Evolutionary conservation across 2,888 invertebrate species (phyloP).

Genomic region (Scaptodrosophila latifasciaeformis): DNA sequence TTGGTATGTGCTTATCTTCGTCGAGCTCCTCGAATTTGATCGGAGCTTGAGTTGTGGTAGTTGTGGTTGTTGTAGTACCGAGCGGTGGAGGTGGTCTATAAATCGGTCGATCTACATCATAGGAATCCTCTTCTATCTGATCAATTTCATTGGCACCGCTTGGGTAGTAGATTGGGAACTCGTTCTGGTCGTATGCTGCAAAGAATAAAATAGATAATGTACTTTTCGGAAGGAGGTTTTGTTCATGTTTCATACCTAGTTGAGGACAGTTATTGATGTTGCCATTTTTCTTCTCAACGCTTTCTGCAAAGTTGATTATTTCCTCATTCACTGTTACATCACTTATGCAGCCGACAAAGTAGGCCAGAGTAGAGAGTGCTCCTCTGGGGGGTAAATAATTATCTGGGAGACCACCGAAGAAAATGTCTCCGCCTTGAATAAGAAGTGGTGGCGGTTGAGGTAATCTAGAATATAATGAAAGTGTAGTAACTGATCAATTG

Average conservation of each 20-base stretch:
- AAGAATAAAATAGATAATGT: too few relatives aligned
- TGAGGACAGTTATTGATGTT: slow-evolving; percentile 79
- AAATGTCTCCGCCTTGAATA: slow-evolving; percentile 83
- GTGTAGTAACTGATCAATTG: neutral
- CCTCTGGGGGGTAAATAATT: slow-evolving; percentile 77
- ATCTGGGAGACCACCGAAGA: slow-evolving; percentile 89
- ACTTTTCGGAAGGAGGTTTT: neutral
- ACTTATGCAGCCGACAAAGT: slow-evolving; percentile 93
- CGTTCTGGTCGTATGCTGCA: slow-evolving; percentile 66
- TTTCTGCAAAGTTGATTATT: slow-evolving; percentile 85
- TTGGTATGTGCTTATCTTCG: slow-evolving; percentile 21
- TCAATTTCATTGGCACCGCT: slow-evolving; percentile 53
- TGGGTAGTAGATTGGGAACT: slow-evolving; percentile 66
- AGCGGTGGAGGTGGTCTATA: slow-evolving; percentile 60
- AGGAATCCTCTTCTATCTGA: slow-evolving; percentile 22
- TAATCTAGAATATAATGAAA: slow-evolving; percentile 72
- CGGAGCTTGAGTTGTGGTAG: slow-evolving; percentile 46
- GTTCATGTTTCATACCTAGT: slow-evolving; percentile 62
- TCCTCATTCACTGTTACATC: slow-evolving; percentile 92
- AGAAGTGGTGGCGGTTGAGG: slow-evolving; percentile 79
- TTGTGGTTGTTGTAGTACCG: slow-evolving; percentile 53
- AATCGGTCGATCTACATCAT: neutral
- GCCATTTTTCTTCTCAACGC: slow-evolving; percentile 78
- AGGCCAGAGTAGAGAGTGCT: slow-evolving; percentile 78
- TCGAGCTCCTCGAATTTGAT: slow-evolving; percentile 20